Base-by-base conservation (phyloP, 1,140 invertebrate genomes). In the Heterodera schachtii region DNA sequence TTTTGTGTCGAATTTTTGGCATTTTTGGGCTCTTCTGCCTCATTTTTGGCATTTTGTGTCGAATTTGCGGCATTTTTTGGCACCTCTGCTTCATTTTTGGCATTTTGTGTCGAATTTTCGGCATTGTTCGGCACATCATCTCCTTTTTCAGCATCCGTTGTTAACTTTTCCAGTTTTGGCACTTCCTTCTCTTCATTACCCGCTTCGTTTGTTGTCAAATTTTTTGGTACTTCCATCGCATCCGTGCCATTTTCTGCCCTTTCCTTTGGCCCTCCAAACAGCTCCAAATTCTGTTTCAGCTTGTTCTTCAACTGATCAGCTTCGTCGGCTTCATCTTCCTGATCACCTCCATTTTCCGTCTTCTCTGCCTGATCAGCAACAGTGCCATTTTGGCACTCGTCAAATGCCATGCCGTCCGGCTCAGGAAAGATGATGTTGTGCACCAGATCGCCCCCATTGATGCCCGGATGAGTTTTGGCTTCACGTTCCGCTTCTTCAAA, bases 401-500 rank as follows among this genome's bases (percentile, higher is more conserved):
- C 69, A 5, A 41, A 43, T 41, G 69, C 7, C 69, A 19, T 71
- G 9, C 47, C 64, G 47, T 64, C 75, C 49, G 52, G 43, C n/a
- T 64, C 76, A 9, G 70, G 44, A 41, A 78, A 69, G 66, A 78
- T 78, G 49, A 78, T 78, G 70, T 78, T 78, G 11, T 67, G 31
- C 57, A 81, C 73, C 60, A 81, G 52, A 49, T 81, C 80, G 3
- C 80, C 80, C 19, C 80, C 75, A 49, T 81, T 81, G 16, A 81
- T 76, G 41, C 57, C 74, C 31, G 80, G 80, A 43, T 81, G 80
- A 13, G 80, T 47, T 67, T 70, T 77, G n/a, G 73, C 60, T n/a
- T 81, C 70, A 44, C 41, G 47, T n/a, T 64, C 80, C 7, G 80
- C 80, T 70, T 81, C 46, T 41, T 75, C 73, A 69, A 81, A 81